Percentiles rank a stretch among this genome's conserved stretches.
These are phyloP conservation scores for Drepana arcuata DNA, from an alignment of 1,140 invertebrate species.

Conservation along the genomic window DNA sequence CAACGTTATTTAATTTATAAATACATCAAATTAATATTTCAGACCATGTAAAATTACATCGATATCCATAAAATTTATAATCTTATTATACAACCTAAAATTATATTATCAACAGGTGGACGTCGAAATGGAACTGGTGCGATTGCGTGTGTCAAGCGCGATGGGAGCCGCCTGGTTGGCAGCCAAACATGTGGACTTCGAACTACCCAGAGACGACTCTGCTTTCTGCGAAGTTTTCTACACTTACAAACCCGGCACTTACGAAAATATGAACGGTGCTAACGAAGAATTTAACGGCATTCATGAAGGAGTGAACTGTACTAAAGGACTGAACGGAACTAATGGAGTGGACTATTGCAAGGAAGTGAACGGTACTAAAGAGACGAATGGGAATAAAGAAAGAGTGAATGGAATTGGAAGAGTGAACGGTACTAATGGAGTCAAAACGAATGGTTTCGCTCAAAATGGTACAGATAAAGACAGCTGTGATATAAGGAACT, in stretches of 20 bases:
- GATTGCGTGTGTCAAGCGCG: conserved; percentile 49
- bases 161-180: conserved; percentile 58
- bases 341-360: conserved; percentile 16
- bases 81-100: no score
- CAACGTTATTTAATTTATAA: no score
- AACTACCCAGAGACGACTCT: conserved; percentile 44
- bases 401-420: no score
- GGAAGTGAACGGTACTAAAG: conserved; percentile 5
- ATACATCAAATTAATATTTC: no score
- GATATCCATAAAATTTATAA: no score
- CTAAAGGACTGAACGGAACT: conserved; percentile 10
- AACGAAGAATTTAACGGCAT: conserved; percentile 20
- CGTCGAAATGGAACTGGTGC: conserved; percentile 43
- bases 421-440: no score
- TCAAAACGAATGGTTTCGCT: no score
- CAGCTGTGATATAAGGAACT: no score
- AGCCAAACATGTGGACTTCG: conserved; percentile 39
- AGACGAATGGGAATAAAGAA: no score
- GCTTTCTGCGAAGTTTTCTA: conserved; percentile 52
- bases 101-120: conserved; percentile 34
- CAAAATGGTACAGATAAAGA: no score
- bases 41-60: no score
- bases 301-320: no score
- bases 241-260: conserved; percentile 29
- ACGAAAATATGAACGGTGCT: not conserved